These are phyloP conservation scores for Nomada lathburiana DNA, from an alignment of 2,888 invertebrate genomes.

Conservation along the genomic window DNA sequence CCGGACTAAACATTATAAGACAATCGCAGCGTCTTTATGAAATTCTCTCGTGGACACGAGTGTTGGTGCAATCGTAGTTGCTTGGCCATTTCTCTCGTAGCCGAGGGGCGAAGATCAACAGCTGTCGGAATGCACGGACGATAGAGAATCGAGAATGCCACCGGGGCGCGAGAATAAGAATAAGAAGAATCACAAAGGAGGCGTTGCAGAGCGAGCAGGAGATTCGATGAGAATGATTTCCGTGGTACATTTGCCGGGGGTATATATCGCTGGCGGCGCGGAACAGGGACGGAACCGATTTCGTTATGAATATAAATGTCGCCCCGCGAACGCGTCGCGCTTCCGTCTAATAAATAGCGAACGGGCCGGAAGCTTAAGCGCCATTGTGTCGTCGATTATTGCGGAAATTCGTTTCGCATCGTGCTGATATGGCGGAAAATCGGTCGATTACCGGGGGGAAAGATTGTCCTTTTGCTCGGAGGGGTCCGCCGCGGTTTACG, in stretches of 20 bases:
- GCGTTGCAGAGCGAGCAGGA: conserved; percentile 29
- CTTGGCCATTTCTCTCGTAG: conserved; percentile 55
- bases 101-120: conserved; percentile 60
- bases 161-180: conserved; percentile 46
- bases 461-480: conserved; percentile 10
- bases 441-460: conserved; percentile 24
- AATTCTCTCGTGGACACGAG: too few relatives aligned
- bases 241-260: conserved; percentile 70
- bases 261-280: conserved; percentile 73
- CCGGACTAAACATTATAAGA: too few relatives aligned
- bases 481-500: neutral
- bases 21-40: too few relatives aligned
- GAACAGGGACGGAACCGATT: conserved; percentile 56
- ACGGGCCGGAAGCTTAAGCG: conserved; percentile 24
- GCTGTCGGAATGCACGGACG: conserved; percentile 53
- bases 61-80: neutral
- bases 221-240: conserved; percentile 71
- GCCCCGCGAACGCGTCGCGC: conserved; percentile 21
- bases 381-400: conserved; percentile 40
- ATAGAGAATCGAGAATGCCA: neutral
- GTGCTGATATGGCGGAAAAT: conserved; percentile 32
- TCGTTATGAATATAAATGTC: conserved; percentile 76
- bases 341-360: conserved; percentile 49
- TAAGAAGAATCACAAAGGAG: conserved; percentile 24
- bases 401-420: conserved; percentile 34